Evolutionary conservation across 2,113 vertebrate species (phyloP), one percentile per base, ranked within the genome.

Genomic region (Rhynchomys soricoides): DNA sequence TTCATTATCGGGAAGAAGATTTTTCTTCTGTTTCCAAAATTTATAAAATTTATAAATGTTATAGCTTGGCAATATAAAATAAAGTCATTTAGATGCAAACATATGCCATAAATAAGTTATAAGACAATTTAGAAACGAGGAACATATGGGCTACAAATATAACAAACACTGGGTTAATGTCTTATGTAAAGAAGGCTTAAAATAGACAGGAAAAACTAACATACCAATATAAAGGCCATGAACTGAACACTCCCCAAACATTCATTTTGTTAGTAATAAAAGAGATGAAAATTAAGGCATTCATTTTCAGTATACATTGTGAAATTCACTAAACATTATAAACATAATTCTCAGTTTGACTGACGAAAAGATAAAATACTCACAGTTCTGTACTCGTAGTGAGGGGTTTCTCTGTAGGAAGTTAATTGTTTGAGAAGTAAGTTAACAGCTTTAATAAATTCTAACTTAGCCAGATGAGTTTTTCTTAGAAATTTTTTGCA

Each of bases 41-140:
- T 90, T 90, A 64, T 29, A 81, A n/a, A 94, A 85, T 75, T 75
- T 88, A 92, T 90, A 90, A 64, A 48, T 55, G 1, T 50, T 78
- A 59, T 87, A 95, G 73, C 19, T 87, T 79, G 19, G 68, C 29
- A 78, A 48, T 82, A 68, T 89, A 94, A 82, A 86, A 86, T 40
- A 90, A 87, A 86, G 71, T 45, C 48, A 90, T 79, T 97, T 91
- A 88, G 1, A 93, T 77, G 57, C 37, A 87, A 90, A 94, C 64
- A 7, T 86, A 62, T 50, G 40, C 12, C 64, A 91, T 91, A 91
- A 95, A 95, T 95, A 95, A 95, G 55, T 86, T 94, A 93, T 89
- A 92, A 90, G 64, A 34, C 17, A 96, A 52, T 97, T 96, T 90
- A 24, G 87, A 93, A 91, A 34, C 48, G 85, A 59, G 12, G 26